Evolutionary conservation across 2,888 invertebrate genomes (phyloP), one percentile per base, ranked within the genome.

Genomic region (Stenodera caucasica): DNA sequence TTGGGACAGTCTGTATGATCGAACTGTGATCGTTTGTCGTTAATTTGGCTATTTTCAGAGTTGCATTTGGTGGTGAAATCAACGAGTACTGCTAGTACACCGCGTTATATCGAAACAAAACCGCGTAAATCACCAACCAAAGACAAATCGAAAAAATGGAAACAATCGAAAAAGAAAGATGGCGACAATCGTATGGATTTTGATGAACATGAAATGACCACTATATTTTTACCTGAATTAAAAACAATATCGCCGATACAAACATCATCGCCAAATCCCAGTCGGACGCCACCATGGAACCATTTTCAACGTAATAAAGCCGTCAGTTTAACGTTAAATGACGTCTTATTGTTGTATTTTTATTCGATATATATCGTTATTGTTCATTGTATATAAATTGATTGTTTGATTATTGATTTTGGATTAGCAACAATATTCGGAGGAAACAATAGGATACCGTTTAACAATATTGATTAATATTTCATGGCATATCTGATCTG

Each of bases 91-190:
- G 72, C 77, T 1, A 75, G 74, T 53, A 77, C 80, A 1, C 80
- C 80, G 4, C 75, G 75, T 57, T 73, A 75, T 54, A 71, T 75
- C 6, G 79, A 80, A 61, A 72, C 77, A 14, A 80, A 80, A 64
- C 76, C 79, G 4, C 74, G 78, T 49, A 81, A 80, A 67, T 75
- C 77, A 4, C 58, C 68, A 18, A 73, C 75, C 63, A 80, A 78
- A 65, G 78, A 78, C 14, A 80, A 80, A 68, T 71, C 76, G 50
- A 79, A 78, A 65, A 80, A 80, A 65, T 74, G 71, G 66, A 78
- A 78, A 63, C 72, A 75, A 55, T 70, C 76, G 18, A 70, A 71
- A 55, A 74, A 71, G 59, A 75, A 77, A 61, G 74, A 72, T 51
- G 72, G 70, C 54, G 73, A 74, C 61, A 70, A 68, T 64, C 72